Base-by-base conservation (phyloP, 1,140 invertebrate species). In the Brevipalpus yothersi region DNA sequence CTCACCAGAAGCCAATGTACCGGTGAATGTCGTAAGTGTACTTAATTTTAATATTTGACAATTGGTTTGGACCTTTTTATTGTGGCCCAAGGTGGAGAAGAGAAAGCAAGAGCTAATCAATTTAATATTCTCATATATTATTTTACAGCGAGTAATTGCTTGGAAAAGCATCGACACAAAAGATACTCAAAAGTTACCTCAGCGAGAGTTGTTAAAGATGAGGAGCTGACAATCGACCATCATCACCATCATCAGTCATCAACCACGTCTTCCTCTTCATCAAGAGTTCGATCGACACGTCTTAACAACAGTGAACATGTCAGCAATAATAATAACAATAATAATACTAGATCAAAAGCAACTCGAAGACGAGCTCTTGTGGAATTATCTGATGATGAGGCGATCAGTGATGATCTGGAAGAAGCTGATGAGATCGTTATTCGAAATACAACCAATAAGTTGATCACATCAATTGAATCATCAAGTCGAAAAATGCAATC, bases 351-450 rank as follows among this genome's bases (percentile, higher is more conserved):
- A 45, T 17, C 12, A 3, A n/a, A 17, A 15, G 2, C 9, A 51
- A 19, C 21, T 4, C 9, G 12, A 13, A 17, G n/a, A 51, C 9
- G 49, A 51, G 12, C 31, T 31, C 31, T 31, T 31, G 31, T 31
- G 31, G 31, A 31, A 31, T 5, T 31, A 31, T 31, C 31, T 5
- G 31, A 31, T 31, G 31, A 31, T 31, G 31, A 31, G 31, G 31
- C 31, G 31, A 31, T 31, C 31, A 31, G 13, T 19, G 53, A 45
- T 40, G 53, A 60, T 43, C 13, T 17, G 21, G 53, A 60, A 11
- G 53, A 54, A 39, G 53, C 54, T 19, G 59, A 60, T 31, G 59
- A 60, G 47, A 54, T 56, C 15, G 15, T 60, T 17, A 55, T 60
- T 41, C 13, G 43, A 40, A n/a, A 54, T 17, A 55, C 54, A 23